These are phyloP conservation scores for Scopus umbretta DNA, from an alignment of 2,113 vertebrate genomes.

Conservation along the genomic window DNA sequence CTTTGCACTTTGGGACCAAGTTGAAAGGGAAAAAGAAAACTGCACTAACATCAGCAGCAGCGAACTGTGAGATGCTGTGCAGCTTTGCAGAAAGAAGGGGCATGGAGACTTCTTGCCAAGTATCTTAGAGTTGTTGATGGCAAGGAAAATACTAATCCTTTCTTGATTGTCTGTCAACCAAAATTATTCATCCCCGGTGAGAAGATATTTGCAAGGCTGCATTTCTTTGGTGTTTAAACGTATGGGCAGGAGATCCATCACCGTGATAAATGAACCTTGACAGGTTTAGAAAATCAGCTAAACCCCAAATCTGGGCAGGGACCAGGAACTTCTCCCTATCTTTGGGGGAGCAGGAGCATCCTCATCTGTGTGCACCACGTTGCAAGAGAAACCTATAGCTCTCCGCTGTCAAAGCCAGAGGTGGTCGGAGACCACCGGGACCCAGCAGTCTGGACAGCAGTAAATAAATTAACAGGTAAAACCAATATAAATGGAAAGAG, in stretches of 20 bases:
- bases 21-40: neutral
- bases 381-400: neutral
- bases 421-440: accelerated
- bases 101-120: neutral
- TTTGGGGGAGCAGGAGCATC: neutral
- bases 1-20: neutral
- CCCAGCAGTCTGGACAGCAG: accelerated
- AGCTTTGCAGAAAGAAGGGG: neutral
- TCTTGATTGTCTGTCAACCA: slow-evolving; percentile 11
- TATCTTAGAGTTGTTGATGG: neutral
- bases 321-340: neutral
- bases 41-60: neutral
- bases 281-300: neutral
- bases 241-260: neutral
- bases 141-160: neutral
- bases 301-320: neutral
- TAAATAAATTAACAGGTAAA: neutral
- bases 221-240: neutral
- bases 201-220: slow-evolving; percentile 2
- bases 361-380: neutral
- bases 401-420: neutral
- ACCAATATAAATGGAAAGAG: neutral
- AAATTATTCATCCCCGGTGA: neutral
- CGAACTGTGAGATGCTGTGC: accelerated
- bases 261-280: neutral